Base-by-base conservation (phyloP, 2,797 vertebrate species). In the Prionace glauca region DNA sequence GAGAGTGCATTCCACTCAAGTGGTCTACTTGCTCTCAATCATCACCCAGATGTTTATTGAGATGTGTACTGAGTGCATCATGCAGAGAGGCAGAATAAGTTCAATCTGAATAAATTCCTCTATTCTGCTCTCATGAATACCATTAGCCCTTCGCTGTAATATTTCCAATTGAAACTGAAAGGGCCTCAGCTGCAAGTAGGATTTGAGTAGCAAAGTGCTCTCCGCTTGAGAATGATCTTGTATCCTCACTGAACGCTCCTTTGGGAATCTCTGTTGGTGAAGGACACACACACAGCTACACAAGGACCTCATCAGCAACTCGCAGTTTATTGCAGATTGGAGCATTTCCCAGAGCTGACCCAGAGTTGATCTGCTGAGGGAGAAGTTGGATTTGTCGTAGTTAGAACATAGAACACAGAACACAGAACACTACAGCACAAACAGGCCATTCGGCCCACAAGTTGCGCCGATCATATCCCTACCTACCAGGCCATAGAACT, bases 51-150 rank as follows among this genome's bases (percentile, higher is more conserved):
- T 92, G 18, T 69, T 92, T 92, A 29, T 36, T 69, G 22, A 36
- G 81, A 69, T 92, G 60, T 65, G 32, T 22, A 36, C 29, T 65
- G 62, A 20, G 56, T 14, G 16, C 90, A 36, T 67, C 32, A 41
- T 24, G 65, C 90, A 69, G 29, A 92, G 65, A 36, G 41, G 22
- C 20, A 36, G 41, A 50, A 95, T 94, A 67, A n/a, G 11, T 72
- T 94, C 69, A 94, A 69, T 32, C 71, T 56, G 41, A 94, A 77
- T 60, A 45, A 95, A 71, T 74, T 77, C 36, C 77, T 95, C 93
- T 22, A 56, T 65, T 95, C 29, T 74, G 45, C 93, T n/a, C 29
- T 74, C 26, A 32, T 77, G 92, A 94, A 56, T 71, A 36, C 29
- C 93, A 72, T 94, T 69, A 50, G 3, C 92, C 9, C 45, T 95